Percentiles rank a stretch among this genome's conserved stretches.
Conservation (phyloP, 2,113 vertebrate species). For the Nothobranchius kuhntae region DNA sequence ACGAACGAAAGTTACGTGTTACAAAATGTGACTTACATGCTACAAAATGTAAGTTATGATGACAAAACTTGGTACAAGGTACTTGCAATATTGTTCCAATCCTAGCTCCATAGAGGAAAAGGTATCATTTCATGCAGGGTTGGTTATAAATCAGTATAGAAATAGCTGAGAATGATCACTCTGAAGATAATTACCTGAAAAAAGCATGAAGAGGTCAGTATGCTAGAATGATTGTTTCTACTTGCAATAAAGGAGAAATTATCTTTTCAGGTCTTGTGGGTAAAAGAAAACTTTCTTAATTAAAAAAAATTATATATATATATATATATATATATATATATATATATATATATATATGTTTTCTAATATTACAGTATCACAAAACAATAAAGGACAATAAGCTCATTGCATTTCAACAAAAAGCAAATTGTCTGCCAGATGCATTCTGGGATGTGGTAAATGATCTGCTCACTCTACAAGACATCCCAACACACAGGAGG, state of each 20-base stretch:
- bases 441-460: slow-evolving; percentile 44
- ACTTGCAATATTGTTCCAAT: no score
- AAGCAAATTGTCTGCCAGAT: not conserved
- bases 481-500: slow-evolving; percentile 86
- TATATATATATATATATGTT: no score
- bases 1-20: no score
- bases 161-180: slow-evolving; percentile 21
- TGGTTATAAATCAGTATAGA: slow-evolving; percentile 33
- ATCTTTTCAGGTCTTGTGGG: not conserved
- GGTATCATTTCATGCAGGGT: slow-evolving; percentile 16
- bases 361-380: no score
- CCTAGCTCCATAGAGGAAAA: no score
- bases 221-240: not conserved
- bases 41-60: no score
- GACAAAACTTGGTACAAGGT: no score
- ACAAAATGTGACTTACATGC: no score
- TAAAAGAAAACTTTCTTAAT: not conserved
- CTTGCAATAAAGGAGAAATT: not conserved
- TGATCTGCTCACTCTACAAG: slow-evolving; percentile 85
- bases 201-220: slow-evolving; percentile 19
- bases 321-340: no score
- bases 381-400: no score
- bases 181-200: slow-evolving; percentile 24
- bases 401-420: not conserved
- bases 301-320: no score